Percentiles rank a stretch among this genome's conserved stretches.
phyloP scores from a whole-genome alignment of 1,140 invertebrate genomes.

The Hylaeus volcanicus region DNA sequence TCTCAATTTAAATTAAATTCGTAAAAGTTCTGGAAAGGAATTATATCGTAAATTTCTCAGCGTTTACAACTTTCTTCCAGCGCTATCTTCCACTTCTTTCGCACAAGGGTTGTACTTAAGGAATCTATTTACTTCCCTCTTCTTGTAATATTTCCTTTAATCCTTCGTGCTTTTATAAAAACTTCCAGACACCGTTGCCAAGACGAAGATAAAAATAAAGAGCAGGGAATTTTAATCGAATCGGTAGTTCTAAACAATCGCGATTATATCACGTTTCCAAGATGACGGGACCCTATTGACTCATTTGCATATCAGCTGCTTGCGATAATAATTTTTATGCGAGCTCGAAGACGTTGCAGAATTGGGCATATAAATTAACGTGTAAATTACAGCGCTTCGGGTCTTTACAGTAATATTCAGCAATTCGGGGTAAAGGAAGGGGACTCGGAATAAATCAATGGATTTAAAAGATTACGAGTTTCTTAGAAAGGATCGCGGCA shows the following conservation, averaged over 20 bases:
- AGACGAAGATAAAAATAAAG: neutral
- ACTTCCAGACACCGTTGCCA: neutral
- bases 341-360: neutral
- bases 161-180: neutral
- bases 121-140: neutral
- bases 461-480: slow-evolving; percentile 39
- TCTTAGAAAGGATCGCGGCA: slow-evolving; percentile 23
- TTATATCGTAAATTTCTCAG: no score
- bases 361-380: neutral
- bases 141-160: neutral
- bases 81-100: no score
- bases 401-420: neutral
- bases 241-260: no score
- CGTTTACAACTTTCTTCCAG: no score
- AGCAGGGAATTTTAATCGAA: neutral
- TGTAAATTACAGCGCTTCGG: neutral
- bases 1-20: neutral
- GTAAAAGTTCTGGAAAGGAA: no score
- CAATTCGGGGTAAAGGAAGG: neutral
- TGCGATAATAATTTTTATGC: no score
- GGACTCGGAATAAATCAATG: slow-evolving; percentile 19
- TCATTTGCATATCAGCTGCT: no score
- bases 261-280: no score
- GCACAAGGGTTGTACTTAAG: neutral
- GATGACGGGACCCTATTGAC: no score